phyloP scores from a whole-genome alignment of 2,888 invertebrate genomes.

The Drosophila paranaensis region DNA sequence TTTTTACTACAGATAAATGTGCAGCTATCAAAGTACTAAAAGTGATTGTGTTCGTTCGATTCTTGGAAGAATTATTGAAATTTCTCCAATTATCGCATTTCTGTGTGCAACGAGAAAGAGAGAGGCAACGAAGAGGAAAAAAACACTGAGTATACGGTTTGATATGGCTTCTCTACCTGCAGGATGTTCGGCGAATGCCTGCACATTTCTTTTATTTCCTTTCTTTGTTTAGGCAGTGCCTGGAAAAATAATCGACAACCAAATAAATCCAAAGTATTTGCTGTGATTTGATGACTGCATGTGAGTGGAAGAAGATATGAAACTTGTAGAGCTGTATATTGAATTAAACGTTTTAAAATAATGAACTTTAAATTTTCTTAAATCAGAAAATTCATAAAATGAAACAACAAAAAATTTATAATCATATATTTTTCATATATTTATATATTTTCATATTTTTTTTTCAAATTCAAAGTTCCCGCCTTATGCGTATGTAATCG shows the following conservation, averaged over 20 bases:
- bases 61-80: conserved; percentile 48
- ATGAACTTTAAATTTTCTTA: too few species aligned
- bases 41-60: conserved; percentile 32
- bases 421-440: too few species aligned
- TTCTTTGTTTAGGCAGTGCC: conserved; percentile 26
- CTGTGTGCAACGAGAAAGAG: background rate
- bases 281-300: background rate
- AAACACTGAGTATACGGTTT: background rate
- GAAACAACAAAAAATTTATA: too few species aligned
- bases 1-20: conserved; percentile 54
- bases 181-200: conserved; percentile 47
- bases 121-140: conserved; percentile 1
- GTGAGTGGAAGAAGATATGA: too few species aligned
- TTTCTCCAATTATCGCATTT: conserved; percentile 52
- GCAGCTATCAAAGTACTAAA: conserved; percentile 33
- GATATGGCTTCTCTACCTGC: conserved; percentile 57
- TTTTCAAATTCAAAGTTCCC: conserved; percentile 51
- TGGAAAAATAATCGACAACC: conserved; percentile 16
- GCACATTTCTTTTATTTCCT: conserved; percentile 20
- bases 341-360: too few species aligned
- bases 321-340: too few species aligned
- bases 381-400: too few species aligned
- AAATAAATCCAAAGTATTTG: background rate
- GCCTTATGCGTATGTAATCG: conserved; percentile 25
- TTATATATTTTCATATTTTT: too few species aligned